phyloP scores from a whole-genome alignment of 2,888 invertebrate genomes.

The Mamestra brassicae region DNA sequence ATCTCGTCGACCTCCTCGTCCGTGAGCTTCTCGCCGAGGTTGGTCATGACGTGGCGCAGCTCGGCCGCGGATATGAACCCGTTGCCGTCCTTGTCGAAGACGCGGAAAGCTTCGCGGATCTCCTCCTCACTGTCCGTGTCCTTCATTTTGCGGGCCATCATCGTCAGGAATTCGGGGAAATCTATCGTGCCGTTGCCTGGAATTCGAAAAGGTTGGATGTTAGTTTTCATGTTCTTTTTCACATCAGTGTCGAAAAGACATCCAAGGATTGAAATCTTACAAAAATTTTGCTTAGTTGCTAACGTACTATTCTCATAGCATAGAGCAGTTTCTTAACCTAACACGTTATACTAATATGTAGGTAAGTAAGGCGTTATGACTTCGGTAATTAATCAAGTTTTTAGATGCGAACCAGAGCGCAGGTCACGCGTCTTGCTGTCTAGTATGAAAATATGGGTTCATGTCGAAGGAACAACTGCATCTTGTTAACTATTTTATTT shows the following conservation, averaged over 20 bases:
- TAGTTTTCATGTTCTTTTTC: slow-evolving; percentile 14
- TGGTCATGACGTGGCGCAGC: slow-evolving; percentile 99
- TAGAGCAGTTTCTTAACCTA: not conserved
- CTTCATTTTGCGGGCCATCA: slow-evolving; percentile 99
- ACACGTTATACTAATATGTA: not conserved
- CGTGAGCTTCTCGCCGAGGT: slow-evolving; percentile 99
- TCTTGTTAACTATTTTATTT: slow-evolving; percentile 7
- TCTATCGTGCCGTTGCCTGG: slow-evolving; percentile 99
- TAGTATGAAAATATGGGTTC: slow-evolving; percentile 9
- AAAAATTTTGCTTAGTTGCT: not conserved
- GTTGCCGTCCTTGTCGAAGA: slow-evolving; percentile 99
- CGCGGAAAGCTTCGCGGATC: slow-evolving; percentile 99
- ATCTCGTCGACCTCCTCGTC: slow-evolving; percentile 99
- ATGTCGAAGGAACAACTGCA: slow-evolving; percentile 1
- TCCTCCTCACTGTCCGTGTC: slow-evolving; percentile 99
- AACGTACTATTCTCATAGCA: not conserved
- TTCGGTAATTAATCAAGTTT: slow-evolving; percentile 8
- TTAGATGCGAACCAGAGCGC: slow-evolving; percentile 25
- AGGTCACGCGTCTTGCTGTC: slow-evolving; percentile 4
- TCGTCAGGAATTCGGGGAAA: slow-evolving; percentile 99
- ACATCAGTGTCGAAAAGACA: not conserved
- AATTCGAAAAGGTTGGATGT: slow-evolving; percentile 65
- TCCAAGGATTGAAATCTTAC: not conserved
- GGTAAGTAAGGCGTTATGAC: slow-evolving; percentile 16
- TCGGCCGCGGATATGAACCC: slow-evolving; percentile 99